These are phyloP conservation scores for Papilio glaucus DNA, from an alignment of 1,140 invertebrate genomes.

Conservation along the genomic window DNA sequence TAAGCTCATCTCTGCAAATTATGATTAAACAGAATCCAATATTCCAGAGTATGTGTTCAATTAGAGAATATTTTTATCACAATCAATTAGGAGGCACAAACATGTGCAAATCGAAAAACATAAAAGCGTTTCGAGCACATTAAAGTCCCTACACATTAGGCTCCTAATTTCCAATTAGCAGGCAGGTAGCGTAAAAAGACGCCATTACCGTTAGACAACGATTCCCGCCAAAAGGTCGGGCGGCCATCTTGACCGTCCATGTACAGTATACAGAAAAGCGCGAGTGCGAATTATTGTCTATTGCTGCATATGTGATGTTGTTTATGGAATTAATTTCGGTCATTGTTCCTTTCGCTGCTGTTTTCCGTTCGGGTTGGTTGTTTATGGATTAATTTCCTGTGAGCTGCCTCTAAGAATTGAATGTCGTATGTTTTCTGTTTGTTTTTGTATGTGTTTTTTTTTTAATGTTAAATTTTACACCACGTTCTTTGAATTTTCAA, in stretches of 20 bases:
- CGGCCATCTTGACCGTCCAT: slow-evolving; percentile 73
- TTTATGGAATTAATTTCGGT: slow-evolving; percentile 81
- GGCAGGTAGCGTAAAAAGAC: slow-evolving; percentile 81
- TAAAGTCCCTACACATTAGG: slow-evolving; percentile 76
- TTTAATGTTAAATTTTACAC: not conserved
- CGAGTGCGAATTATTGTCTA: slow-evolving; percentile 80
- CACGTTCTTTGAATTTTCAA: not conserved
- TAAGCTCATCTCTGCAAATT: not conserved
- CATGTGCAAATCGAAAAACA: slow-evolving; percentile 66
- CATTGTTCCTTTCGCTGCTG: slow-evolving; percentile 64
- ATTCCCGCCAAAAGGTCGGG: slow-evolving; percentile 73
- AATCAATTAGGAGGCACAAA: slow-evolving; percentile 65
- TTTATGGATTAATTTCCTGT: slow-evolving; percentile 66
- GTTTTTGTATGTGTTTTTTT: slow-evolving; percentile 18
- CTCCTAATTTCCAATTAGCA: slow-evolving; percentile 80
- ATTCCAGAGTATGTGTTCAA: not conserved
- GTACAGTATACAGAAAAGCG: slow-evolving; percentile 69
- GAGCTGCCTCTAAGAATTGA: slow-evolving; percentile 34
- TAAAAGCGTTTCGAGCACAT: slow-evolving; percentile 71
- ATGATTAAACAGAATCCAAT: not conserved
- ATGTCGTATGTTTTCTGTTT: slow-evolving; percentile 18
- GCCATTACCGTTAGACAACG: slow-evolving; percentile 73
- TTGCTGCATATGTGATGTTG: slow-evolving; percentile 79
- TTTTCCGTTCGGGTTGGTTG: slow-evolving; percentile 62
- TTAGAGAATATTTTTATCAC: not conserved